Evolutionary conservation across 2,888 invertebrate species (phyloP), one percentile per base, ranked within the genome.

Genomic region (Nomada ferruginata): DNA sequence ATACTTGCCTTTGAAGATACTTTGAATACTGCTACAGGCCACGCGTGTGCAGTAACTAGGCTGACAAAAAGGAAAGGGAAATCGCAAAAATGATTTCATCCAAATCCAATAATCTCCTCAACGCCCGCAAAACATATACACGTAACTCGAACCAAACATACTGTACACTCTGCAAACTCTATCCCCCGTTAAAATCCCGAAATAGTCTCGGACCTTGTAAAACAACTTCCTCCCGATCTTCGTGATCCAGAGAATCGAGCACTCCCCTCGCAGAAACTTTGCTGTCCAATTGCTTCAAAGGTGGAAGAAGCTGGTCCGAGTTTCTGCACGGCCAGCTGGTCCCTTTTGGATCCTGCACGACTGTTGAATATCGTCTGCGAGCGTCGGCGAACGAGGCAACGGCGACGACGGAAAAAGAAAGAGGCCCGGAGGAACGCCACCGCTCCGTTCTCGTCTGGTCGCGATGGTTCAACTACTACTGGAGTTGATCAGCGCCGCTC

Each of bases 381-480:
- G 64, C 5, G 11, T 68, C 68, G 42, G 55, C 36, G 23, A 18
- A 60, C 52, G 63, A 47, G 57, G 77, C 71, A 69, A 74, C 77
- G 75, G 57, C 71, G 69, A 66, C 73, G 68, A 69, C 64, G 42
- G 53, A 36, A 53, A 50, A 68, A 63, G 44, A 52, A 75, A 70
- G 63, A 69, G 44, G 47, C 52, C 71, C 65, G 44, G 64, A 68
- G 59, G 55, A 63, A 78, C 80, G 78, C 85, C 82, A 79, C 80
- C 79, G 76, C 80, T 70, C 59, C 78, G 64, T 65, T 83, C 72
- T 52, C 79, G 64, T 87, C 79, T 65, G 79, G 75, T 81, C 77
- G 76, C 81, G 79, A 80, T 85, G 75, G 83, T 76, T 73, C 64
- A 73, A 64, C 63, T 83, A 87, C 87, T 83, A 85, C 85, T 83